Evolutionary conservation across 2,113 vertebrate species (phyloP).

Genomic region (Porphyrio hochstetteri): DNA sequence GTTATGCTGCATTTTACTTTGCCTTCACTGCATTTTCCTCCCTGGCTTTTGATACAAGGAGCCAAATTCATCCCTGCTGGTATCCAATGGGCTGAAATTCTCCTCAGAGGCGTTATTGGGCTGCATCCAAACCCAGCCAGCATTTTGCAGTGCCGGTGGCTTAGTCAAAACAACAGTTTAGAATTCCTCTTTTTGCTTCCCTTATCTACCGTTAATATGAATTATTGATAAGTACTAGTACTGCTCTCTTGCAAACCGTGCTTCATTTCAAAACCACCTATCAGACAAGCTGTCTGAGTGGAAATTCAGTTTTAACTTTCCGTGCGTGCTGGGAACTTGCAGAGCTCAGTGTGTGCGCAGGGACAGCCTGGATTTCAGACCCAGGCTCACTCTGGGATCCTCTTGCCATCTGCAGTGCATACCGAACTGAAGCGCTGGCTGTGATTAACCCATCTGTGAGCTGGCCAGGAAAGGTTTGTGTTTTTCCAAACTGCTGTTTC

Average conservation of each 20-base stretch:
- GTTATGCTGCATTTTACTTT: conserved; percentile 36
- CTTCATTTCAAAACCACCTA: conserved; percentile 22
- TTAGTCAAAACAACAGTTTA: conserved; percentile 43
- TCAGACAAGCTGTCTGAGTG: conserved; percentile 10
- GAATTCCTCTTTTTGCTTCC: conserved; percentile 14
- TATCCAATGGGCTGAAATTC: conserved; percentile 42
- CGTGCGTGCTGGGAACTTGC: neutral
- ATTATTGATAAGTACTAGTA: conserved; percentile 42
- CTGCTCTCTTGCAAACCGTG: neutral
- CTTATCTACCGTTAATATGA: conserved; percentile 1
- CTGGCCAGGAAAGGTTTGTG: neutral
- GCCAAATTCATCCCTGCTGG: conserved; percentile 40
- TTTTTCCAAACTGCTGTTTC: neutral
- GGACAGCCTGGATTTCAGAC: neutral
- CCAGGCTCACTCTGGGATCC: neutral
- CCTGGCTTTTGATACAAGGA: neutral
- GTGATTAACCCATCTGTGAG: neutral
- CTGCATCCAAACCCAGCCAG: conserved; percentile 29
- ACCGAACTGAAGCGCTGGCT: neutral
- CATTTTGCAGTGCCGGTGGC: conserved; percentile 39
- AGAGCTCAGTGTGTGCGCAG: neutral
- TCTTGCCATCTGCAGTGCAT: conserved; percentile 9
- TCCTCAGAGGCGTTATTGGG: conserved; percentile 1
- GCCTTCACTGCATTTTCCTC: neutral
- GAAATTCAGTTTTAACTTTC: conserved; percentile 41